These are phyloP conservation scores for Spilogale gracilis DNA, from an alignment of 2,113 vertebrate species.

Conservation along the genomic window DNA sequence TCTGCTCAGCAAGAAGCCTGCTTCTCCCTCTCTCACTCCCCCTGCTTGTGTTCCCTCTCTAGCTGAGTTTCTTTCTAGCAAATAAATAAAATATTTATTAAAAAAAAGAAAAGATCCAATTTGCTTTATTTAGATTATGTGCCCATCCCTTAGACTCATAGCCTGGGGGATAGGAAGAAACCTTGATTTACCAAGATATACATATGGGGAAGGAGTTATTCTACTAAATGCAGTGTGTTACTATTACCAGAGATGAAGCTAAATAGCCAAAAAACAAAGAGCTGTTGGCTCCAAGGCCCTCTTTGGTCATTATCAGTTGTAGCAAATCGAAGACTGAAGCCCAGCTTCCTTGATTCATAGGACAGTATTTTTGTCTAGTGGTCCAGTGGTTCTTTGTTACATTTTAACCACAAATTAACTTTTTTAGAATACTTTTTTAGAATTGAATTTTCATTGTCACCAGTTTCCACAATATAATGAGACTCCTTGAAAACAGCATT, in stretches of 20 bases:
- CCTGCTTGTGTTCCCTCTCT: too few relatives aligned
- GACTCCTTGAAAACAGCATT: not conserved
- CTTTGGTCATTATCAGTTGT: not conserved
- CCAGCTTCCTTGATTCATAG: not conserved
- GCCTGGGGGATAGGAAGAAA: not conserved
- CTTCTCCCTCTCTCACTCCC: too few relatives aligned
- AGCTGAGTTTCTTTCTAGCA: too few relatives aligned
- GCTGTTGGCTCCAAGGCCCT: not conserved
- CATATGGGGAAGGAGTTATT: not conserved
- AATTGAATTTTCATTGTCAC: slow-evolving; percentile 24
- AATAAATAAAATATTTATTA: too few relatives aligned
- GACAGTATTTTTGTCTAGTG: not conserved
- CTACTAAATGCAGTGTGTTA: not conserved
- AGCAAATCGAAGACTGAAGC: not conserved
- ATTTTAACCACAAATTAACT: slow-evolving; percentile 33
- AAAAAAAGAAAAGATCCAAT: not conserved
- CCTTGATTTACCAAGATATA: not conserved
- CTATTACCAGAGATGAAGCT: not conserved
- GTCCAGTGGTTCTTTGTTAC: not conserved
- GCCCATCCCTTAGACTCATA: not conserved
- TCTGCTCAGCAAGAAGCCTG: too few relatives aligned
- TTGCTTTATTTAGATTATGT: not conserved
- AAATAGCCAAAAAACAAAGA: not conserved
- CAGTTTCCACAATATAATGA: slow-evolving; percentile 15
- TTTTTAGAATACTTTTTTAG: not conserved